These are phyloP conservation scores for Coremacera marginata DNA, from an alignment of 2,888 invertebrate species.

Conservation along the genomic window DNA sequence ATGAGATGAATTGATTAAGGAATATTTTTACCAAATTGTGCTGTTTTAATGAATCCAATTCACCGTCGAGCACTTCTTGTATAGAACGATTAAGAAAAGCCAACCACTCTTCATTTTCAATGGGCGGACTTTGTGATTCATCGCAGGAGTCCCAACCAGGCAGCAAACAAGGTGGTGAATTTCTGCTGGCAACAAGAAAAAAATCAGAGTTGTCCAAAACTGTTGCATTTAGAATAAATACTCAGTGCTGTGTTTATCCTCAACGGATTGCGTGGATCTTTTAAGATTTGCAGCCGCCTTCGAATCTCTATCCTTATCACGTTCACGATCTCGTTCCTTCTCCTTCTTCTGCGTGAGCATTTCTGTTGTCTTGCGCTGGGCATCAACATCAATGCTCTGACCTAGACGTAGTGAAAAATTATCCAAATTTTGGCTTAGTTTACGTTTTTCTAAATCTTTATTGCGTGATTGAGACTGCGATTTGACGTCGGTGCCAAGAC, in stretches of 20 bases:
- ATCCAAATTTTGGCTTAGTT: slow-evolving; percentile 69
- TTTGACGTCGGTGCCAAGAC: slow-evolving; percentile 34
- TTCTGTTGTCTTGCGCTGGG: slow-evolving; percentile 56
- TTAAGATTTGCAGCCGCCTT: slow-evolving; percentile 48
- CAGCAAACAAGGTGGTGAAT: slow-evolving; percentile 64
- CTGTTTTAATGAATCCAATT: slow-evolving; percentile 81
- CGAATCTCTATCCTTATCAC: slow-evolving; percentile 43
- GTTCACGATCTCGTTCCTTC: slow-evolving; percentile 46
- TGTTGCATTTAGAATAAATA: slow-evolving; percentile 47
- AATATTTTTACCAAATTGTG: slow-evolving; percentile 73
- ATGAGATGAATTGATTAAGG: neutral
- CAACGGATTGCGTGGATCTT: slow-evolving; percentile 57
- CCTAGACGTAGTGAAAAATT: slow-evolving; percentile 69
- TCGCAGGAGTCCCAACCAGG: slow-evolving; percentile 70
- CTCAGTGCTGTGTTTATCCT: slow-evolving; percentile 63
- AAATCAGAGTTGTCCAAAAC: neutral
- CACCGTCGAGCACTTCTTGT: slow-evolving; percentile 85
- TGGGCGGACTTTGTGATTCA: slow-evolving; percentile 74
- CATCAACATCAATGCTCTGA: slow-evolving; percentile 58
- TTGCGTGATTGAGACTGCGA: slow-evolving; percentile 52
- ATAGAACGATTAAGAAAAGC: slow-evolving; percentile 85
- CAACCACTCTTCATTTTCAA: slow-evolving; percentile 89
- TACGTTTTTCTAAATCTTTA: slow-evolving; percentile 67
- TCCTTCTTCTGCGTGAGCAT: slow-evolving; percentile 52
- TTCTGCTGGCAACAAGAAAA: slow-evolving; percentile 50